These are phyloP conservation scores for Gopherus evgoodei DNA, from an alignment of 2,113 vertebrate genomes.

Conservation along the genomic window DNA sequence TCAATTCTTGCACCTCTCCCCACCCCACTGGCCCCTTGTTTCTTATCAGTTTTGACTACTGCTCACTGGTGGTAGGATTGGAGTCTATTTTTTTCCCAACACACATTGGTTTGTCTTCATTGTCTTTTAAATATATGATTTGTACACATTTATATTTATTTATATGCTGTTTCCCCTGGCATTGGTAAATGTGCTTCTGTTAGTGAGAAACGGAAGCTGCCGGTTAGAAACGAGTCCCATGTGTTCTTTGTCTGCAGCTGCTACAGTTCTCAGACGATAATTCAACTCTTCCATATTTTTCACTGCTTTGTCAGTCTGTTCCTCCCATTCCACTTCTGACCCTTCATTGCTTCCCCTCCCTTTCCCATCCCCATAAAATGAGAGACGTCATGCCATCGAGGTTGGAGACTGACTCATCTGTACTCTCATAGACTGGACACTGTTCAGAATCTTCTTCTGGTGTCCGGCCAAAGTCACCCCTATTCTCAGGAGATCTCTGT, in stretches of 20 bases:
- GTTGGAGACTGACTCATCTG: conserved; percentile 95
- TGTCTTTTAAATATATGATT: conserved; percentile 71
- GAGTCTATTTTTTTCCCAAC: conserved; percentile 65
- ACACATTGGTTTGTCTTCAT: conserved; percentile 68
- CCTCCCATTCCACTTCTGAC: conserved; percentile 63
- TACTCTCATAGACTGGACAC: conserved; percentile 95
- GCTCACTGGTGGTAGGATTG: conserved; percentile 60
- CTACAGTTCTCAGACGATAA: conserved; percentile 51
- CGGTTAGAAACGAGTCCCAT: conserved; percentile 58
- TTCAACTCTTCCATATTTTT: conserved; percentile 52
- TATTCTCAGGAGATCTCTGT: conserved; percentile 98
- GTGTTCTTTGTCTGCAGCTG: conserved; percentile 23
- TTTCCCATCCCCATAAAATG: conserved; percentile 51
- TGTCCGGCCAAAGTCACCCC: conserved; percentile 98
- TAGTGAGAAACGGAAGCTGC: conserved; percentile 72
- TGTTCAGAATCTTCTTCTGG: conserved; percentile 99
- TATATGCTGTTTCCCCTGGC: conserved; percentile 71
- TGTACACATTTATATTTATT: conserved; percentile 73
- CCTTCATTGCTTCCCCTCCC: conserved; percentile 61
- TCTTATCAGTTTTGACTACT: conserved; percentile 59
- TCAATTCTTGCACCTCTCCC: conserved; percentile 56
- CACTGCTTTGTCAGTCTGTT: conserved; percentile 20
- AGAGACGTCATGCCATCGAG: conserved; percentile 91
- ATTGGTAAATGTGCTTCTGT: conserved; percentile 74
- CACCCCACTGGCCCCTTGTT: conserved; percentile 71